Percentiles rank a stretch among this genome's conserved stretches.
phyloP scores from a whole-genome alignment of 2,888 invertebrate species.

The Catocala fraxini region DNA sequence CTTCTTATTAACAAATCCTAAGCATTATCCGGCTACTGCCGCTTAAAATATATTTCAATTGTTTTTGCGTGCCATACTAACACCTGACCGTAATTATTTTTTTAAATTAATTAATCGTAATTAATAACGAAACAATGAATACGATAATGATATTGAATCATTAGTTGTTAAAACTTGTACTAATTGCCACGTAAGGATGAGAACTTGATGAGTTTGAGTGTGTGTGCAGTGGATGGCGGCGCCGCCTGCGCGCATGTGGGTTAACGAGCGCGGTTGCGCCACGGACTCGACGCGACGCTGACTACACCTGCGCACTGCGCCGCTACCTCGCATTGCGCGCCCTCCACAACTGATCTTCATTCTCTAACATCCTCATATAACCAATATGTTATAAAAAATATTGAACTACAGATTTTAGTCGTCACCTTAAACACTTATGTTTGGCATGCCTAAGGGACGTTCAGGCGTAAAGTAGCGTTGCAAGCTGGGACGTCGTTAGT shows the following conservation, averaged over 20 bases:
- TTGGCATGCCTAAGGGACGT: no score
- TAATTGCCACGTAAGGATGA: conserved; percentile 52
- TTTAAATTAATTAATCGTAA: no score
- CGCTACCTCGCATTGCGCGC: conserved; percentile 7
- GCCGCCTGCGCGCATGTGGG: conserved; percentile 71
- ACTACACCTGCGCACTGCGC: conserved; percentile 42
- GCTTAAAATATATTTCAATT: no score
- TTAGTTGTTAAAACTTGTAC: conserved; percentile 26
- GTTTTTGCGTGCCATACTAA: no score
- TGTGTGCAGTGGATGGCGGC: conserved; percentile 42
- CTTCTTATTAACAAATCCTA: no score
- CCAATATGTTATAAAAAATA: no score
- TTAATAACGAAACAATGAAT: conserved; percentile 6
- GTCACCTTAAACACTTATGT: no score
- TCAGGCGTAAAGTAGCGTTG: not conserved
- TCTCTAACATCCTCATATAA: no score
- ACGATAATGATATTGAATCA: conserved; percentile 24
- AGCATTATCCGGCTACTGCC: no score
- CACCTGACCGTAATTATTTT: no score
- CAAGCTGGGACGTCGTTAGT: not conserved
- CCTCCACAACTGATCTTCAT: not conserved
- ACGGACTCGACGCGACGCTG: conserved; percentile 36
- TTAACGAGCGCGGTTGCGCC: conserved; percentile 80
- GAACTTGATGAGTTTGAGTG: conserved; percentile 59
- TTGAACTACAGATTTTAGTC: no score